A percentile compares a stretch with the other conserved stretches of the same genome.
These are phyloP conservation scores for Sitophilus oryzae DNA, from an alignment of 1,140 invertebrate species.

Conservation along the genomic window DNA sequence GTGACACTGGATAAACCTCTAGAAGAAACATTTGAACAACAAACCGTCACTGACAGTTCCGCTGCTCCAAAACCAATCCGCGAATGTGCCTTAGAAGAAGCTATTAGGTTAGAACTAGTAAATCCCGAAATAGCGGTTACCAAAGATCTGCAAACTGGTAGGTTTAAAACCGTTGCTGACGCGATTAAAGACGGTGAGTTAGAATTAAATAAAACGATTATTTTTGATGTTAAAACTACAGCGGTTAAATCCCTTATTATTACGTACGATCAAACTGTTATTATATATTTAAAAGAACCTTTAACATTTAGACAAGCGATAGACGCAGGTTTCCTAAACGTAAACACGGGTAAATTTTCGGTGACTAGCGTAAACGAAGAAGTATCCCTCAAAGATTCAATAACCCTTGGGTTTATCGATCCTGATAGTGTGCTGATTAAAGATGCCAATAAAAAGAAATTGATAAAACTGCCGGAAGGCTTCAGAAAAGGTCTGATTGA, in stretches of 20 bases:
- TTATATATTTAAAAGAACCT: conserved; percentile 66
- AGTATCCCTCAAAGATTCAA: conserved; percentile 78
- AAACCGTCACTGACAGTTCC: conserved; percentile 35
- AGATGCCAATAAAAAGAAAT: conserved; percentile 72
- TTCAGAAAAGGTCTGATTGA: conserved; percentile 82
- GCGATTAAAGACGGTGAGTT: conserved; percentile 67
- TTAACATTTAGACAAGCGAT: conserved; percentile 71
- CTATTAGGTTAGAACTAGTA: conserved; percentile 68
- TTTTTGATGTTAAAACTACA: conserved; percentile 60
- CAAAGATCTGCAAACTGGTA: conserved; percentile 68
- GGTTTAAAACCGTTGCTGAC: conserved; percentile 63
- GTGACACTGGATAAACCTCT: conserved; percentile 67
- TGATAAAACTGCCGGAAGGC: conserved; percentile 79
- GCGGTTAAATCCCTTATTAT: conserved; percentile 62
- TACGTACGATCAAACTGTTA: conserved; percentile 65
- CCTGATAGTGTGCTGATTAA: conserved; percentile 82
- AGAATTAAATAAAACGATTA: conserved; percentile 57
- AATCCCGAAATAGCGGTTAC: conserved; percentile 70
- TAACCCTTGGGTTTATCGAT: conserved; percentile 76
- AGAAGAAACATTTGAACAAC: conserved; percentile 41
- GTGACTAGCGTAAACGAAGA: conserved; percentile 65
- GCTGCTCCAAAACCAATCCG: conserved; percentile 47
- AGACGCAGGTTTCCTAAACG: conserved; percentile 64
- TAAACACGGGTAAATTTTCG: conserved; percentile 66
- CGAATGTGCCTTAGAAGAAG: conserved; percentile 73